phyloP scores from a whole-genome alignment of 2,888 invertebrate species.

The Andrena chrysosceles region DNA sequence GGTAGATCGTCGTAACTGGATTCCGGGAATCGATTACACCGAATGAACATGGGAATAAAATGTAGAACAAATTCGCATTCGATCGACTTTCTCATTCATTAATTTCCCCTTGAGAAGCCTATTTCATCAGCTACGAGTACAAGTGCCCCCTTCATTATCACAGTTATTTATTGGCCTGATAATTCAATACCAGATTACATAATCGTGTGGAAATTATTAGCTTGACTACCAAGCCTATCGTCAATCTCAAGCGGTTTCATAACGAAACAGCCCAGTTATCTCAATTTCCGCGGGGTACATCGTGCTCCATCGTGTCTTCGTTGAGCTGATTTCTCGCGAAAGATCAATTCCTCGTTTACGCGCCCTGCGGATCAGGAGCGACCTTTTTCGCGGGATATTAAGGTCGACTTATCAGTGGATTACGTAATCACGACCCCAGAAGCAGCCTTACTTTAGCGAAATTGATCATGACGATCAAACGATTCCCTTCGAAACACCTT shows the following conservation, averaged over 20 bases:
- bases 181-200: conserved; percentile 23
- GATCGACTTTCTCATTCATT: conserved; percentile 14
- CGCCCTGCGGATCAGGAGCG: neutral
- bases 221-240: neutral
- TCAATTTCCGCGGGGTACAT: neutral
- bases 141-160: neutral
- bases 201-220: conserved; percentile 29
- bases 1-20: neutral
- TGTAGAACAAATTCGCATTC: neutral
- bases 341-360: neutral
- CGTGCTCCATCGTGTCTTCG: neutral
- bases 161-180: conserved; percentile 11
- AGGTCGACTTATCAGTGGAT: neutral
- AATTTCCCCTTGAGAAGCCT: neutral
- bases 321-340: neutral
- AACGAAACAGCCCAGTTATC: neutral
- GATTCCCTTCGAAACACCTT: neutral
- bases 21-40: neutral
- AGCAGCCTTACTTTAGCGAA: neutral
- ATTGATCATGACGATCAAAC: neutral
- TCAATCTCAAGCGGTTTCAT: conserved; percentile 12
- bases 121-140: neutral
- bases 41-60: neutral
- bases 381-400: neutral
- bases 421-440: neutral